These are phyloP conservation scores for Trichosurus vulpecula DNA, from an alignment of 2,797 vertebrate species.

Conservation along the genomic window DNA sequence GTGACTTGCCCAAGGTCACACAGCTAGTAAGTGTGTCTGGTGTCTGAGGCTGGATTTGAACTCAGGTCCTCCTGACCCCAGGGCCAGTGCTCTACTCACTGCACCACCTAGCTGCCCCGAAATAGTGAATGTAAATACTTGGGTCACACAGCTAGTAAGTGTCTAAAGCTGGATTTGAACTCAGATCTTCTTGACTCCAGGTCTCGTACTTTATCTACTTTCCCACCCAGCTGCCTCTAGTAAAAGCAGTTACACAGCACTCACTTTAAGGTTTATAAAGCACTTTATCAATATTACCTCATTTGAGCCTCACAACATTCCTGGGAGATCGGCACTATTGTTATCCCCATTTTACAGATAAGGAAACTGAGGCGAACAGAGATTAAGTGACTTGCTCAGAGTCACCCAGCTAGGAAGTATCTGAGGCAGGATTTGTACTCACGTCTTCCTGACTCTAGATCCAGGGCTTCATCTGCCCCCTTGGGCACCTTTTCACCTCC, in stretches of 20 bases:
- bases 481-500: background rate
- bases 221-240: background rate
- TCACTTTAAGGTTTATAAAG: background rate
- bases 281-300: background rate
- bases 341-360: no score
- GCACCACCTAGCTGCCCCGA: no score
- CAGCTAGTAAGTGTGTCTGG: no score
- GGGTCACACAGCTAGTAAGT: background rate
- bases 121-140: no score
- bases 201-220: background rate
- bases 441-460: background rate
- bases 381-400: background rate
- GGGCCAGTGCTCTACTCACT: no score
- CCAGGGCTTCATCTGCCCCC: background rate
- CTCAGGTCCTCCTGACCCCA: no score
- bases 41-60: no score
- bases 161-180: background rate
- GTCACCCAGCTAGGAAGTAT: background rate
- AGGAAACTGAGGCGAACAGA: background rate
- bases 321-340: background rate
- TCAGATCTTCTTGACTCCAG: background rate
- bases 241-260: background rate
- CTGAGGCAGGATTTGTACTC: background rate
- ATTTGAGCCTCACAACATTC: background rate
- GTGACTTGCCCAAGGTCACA: no score